These are phyloP conservation scores for Bergia sp. DNA, from an alignment of 92 coral and sea anemone genomes.

Conservation along the genomic window DNA sequence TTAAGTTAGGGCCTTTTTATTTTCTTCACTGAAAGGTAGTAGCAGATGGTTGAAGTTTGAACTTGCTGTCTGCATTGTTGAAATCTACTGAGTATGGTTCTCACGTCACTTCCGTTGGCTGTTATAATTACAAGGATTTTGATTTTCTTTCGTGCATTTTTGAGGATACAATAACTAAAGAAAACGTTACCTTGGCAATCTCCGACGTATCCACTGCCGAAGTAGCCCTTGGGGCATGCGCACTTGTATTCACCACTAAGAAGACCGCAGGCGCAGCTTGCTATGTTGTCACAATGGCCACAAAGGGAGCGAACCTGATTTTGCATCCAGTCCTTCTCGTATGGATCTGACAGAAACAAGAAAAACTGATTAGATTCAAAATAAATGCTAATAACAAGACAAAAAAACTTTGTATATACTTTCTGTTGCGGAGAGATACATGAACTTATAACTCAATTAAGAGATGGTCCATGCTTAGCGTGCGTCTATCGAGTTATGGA, in stretches of 20 bases:
- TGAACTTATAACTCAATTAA: too few species aligned
- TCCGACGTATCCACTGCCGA: constrained; percentile 82
- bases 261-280: constrained; percentile 93
- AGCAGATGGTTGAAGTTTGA: too few species aligned
- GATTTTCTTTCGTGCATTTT: not conserved
- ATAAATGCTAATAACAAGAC: not conserved
- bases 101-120: too few species aligned
- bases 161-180: not conserved
- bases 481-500: too few species aligned
- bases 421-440: too few species aligned
- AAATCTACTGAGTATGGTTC: too few species aligned
- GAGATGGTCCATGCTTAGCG: too few species aligned
- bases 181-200: constrained; percentile 79
- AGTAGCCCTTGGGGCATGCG: constrained; percentile 81
- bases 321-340: constrained; percentile 77
- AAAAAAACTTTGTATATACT: not conserved
- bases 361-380: too few species aligned
- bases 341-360: constrained; percentile 67
- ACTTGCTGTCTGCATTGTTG: too few species aligned
- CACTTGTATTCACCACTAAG: constrained; percentile 93
- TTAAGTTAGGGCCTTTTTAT: too few species aligned
- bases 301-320: constrained; percentile 60
- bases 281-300: constrained; percentile 81
- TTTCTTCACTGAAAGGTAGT: too few species aligned
- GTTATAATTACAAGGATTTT: too few species aligned